Evolutionary conservation across 2,797 vertebrate species (phyloP), one percentile per base, ranked within the genome.

Genomic region (Novumbra hubbsi): DNA sequence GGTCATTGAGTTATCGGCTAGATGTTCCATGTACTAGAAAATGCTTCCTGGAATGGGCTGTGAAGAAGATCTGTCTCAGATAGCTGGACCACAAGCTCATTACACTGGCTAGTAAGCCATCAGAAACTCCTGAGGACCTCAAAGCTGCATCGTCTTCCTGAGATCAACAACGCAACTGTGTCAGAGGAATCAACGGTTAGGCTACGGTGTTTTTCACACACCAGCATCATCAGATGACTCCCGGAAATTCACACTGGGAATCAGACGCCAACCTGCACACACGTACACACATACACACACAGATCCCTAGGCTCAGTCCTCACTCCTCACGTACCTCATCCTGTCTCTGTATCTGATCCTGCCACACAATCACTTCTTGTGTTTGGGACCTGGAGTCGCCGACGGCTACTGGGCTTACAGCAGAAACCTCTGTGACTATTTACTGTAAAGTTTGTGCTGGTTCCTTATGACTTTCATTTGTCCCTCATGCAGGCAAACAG

Each of bases 181-280:
- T 15, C 60, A 74, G 14, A n/a, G 1, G 70, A 71, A 76, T 62
- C 45, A 69, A 48, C 67, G 57, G 30, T 64, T 71, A 19, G 55
- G 41, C 67, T 45, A 63, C 34, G 41, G 65, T 68, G 66, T 38
- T 16, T 5, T 30, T 65, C 55, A 60, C 21, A 60, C 55, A 60
- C 8, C 21, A 60, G 55, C 21, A 60, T 60, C 73, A 75, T 87
- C 86, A 85, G 73, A 80, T 85, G 84, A 87, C 71, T 80, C 73
- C 83, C 87, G 83, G 81, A 84, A 81, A 84, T 45, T 41, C 52
- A 27, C 2, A 60, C 55, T 24, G 55, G 55, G 21, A 45, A 60
- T 60, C 27, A 0, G 3, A 14, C 6, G 11, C 34, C 16, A 17
- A 24, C 34, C 1, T 12, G 27, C 67, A 27, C 67, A 68, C 66